A percentile compares a stretch with the other conserved stretches of the same genome.
These are phyloP conservation scores for Encarsia formosa DNA, from an alignment of 2,888 invertebrate species.

Conservation along the genomic window DNA sequence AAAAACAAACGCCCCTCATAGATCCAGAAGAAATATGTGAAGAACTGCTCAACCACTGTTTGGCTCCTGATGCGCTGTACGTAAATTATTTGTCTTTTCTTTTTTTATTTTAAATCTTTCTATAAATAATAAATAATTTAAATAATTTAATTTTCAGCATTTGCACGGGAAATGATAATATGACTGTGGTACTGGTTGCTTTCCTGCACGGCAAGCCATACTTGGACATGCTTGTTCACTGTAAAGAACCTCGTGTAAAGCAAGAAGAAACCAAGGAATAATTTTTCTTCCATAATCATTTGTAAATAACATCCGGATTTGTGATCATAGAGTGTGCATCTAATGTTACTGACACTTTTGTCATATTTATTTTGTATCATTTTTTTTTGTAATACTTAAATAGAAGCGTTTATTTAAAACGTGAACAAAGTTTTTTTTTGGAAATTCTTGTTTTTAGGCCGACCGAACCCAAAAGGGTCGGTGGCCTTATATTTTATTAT, in stretches of 20 bases:
- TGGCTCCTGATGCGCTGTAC: slow-evolving; percentile 95
- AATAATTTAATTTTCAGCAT: too few relatives aligned
- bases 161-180: slow-evolving; percentile 98
- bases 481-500: too few relatives aligned
- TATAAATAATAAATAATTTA: too few relatives aligned
- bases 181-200: slow-evolving; percentile 92
- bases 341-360: slow-evolving; percentile 29
- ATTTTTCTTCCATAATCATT: slow-evolving; percentile 16
- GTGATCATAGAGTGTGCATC: slow-evolving; percentile 22
- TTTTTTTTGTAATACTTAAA: too few relatives aligned
- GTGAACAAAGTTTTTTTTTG: too few relatives aligned
- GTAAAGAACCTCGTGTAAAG: slow-evolving; percentile 15
- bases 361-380: slow-evolving; percentile 32
- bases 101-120: too few relatives aligned
- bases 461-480: too few relatives aligned
- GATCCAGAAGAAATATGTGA: slow-evolving; percentile 96
- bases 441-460: too few relatives aligned
- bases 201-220: slow-evolving; percentile 62
- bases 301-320: slow-evolving; percentile 24
- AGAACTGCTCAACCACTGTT: slow-evolving; percentile 87
- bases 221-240: slow-evolving; percentile 36
- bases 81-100: too few relatives aligned
- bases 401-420: too few relatives aligned
- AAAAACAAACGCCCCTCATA: slow-evolving; percentile 62
- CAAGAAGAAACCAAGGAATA: slow-evolving; percentile 8